These are phyloP conservation scores for Ornithoptera alexandrae DNA, from an alignment of 2,888 invertebrate species.

Conservation along the genomic window DNA sequence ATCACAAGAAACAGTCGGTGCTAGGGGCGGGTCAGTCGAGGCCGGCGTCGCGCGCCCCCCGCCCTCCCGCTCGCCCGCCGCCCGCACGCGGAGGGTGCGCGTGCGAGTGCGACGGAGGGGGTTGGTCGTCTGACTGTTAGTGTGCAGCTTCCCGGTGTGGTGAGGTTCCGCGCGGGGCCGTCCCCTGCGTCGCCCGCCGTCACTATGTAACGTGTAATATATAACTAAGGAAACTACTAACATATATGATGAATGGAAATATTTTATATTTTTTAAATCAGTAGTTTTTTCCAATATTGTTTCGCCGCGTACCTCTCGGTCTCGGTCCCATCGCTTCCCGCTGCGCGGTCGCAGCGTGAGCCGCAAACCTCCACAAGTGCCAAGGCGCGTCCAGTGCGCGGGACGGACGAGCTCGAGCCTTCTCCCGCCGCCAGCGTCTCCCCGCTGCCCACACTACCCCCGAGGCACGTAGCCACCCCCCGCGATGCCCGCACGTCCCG, in stretches of 20 bases:
- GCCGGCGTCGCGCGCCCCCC: constrained; percentile 37
- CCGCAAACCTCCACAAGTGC: constrained; percentile 36
- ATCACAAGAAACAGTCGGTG: not conserved
- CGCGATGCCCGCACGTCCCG: constrained; percentile 32
- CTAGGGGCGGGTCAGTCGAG: not conserved
- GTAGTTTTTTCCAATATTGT: no score
- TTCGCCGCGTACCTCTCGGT: constrained; percentile 14
- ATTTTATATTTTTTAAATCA: no score
- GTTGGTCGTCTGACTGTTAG: constrained; percentile 66
- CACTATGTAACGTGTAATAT: no score
- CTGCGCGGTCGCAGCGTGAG: constrained; percentile 24
- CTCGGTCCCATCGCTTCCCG: not conserved
- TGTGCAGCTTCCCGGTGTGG: constrained; percentile 68
- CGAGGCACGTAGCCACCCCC: constrained; percentile 30
- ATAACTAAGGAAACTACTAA: no score
- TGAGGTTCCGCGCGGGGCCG: constrained; percentile 55
- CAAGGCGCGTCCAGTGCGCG: constrained; percentile 25
- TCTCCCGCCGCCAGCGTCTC: constrained; percentile 32
- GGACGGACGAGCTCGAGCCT: constrained; percentile 6
- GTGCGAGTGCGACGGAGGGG: constrained; percentile 47
- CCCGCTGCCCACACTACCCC: constrained; percentile 9
- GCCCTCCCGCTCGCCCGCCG: constrained; percentile 35
- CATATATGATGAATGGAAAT: no score
- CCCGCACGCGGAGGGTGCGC: constrained; percentile 32
- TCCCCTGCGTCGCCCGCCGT: constrained; percentile 31